These are phyloP conservation scores for Himalopsyche anomala DNA, from an alignment of 2,888 invertebrate species.

Conservation along the genomic window DNA sequence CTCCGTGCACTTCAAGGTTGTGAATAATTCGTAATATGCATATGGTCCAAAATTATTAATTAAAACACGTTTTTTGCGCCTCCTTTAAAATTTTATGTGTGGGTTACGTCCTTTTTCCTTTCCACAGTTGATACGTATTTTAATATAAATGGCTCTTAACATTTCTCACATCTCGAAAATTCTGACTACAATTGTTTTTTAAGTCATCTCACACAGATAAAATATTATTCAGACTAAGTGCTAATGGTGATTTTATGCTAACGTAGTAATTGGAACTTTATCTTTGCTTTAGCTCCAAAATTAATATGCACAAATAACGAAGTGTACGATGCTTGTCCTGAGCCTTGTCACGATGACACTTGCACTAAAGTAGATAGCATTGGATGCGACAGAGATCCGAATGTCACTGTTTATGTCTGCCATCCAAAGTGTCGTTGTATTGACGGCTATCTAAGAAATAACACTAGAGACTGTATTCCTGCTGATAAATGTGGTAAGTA, in stretches of 20 bases:
- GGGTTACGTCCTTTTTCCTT: too few relatives aligned
- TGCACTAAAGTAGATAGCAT: slow-evolving; percentile 27
- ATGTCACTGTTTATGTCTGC: slow-evolving; percentile 4
- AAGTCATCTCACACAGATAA: too few relatives aligned
- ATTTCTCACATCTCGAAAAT: neutral
- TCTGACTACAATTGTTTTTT: too few relatives aligned
- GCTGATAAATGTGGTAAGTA: slow-evolving; percentile 4
- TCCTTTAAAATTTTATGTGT: too few relatives aligned
- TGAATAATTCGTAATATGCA: too few relatives aligned
- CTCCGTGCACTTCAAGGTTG: too few relatives aligned
- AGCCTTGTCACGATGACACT: slow-evolving; percentile 46
- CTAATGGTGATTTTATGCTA: too few relatives aligned
- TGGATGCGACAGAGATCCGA: neutral
- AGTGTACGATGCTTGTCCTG: slow-evolving; percentile 54
- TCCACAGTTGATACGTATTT: too few relatives aligned
- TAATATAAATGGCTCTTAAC: too few relatives aligned
- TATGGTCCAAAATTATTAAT: too few relatives aligned
- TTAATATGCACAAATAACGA: slow-evolving; percentile 49
- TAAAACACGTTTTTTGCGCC: too few relatives aligned
- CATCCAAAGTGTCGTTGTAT: slow-evolving; percentile 49
- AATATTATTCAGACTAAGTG: too few relatives aligned
- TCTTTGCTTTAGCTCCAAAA: slow-evolving; percentile 41
- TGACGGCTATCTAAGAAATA: slow-evolving; percentile 48
- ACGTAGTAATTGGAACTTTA: neutral
- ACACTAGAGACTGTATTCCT: slow-evolving; percentile 39